Base-by-base conservation (phyloP, 1,140 invertebrate species). In the Eubasilissa regina region DNA sequence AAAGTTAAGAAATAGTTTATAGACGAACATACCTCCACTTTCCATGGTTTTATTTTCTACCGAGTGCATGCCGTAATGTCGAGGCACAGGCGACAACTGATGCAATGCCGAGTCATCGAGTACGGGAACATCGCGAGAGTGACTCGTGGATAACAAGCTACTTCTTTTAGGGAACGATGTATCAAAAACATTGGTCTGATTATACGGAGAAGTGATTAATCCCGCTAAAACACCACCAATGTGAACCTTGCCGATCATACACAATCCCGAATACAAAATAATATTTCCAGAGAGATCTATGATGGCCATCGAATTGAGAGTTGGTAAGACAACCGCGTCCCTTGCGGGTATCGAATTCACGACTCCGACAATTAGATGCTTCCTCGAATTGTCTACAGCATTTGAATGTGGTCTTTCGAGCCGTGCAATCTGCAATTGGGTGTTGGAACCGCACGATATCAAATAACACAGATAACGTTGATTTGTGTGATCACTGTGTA, bases 381-480 rank as follows among this genome's bases (percentile, higher is more conserved):
- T 89, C 79, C 87, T 91, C 10, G 60, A 90, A 84, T 88, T 91
- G 84, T 75, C 87, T 83, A 78, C 86, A 86, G 87, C 77, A 62
- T 83, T 79, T 79, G 84, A 85, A 80, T 93, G 93, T 3, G 93
- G 93, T 85, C 94, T 93, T 83, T 95, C 93, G 79, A 97, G 89
- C 84, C 94, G 92, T 0, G 96, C 91, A 85, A 95, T 91, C 84
- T 93, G 92, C 1, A 97, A 87, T 82, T 94, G 91, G 80, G 87
- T 84, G 87, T 92, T 85, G 89, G 91, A 82, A 87, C 89, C 66
- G 25, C 84, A 84, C 72, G 92, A 91, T 8, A 97, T 89, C 66
- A 97, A 86, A 84, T 95, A 97, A 86, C 96, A 96, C 7, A 98
- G 87, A 86, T 94, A 97, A 81, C 91, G 92, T 86, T 97, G 95